phyloP scores from a whole-genome alignment of 2,113 vertebrate genomes.

The Ranitomeya variabilis region DNA sequence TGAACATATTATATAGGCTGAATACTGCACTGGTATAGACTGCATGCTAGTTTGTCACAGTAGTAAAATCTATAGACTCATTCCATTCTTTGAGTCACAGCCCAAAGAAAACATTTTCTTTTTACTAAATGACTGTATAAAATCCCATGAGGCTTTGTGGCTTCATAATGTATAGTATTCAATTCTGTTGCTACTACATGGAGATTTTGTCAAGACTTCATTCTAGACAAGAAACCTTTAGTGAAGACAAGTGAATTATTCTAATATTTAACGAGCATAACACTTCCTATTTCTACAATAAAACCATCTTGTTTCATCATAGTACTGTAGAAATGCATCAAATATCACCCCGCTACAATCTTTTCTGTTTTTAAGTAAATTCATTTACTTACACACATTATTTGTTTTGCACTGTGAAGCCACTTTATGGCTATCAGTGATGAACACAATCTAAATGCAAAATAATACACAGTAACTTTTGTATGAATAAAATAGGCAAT shows the following conservation, averaged over 20 bases:
- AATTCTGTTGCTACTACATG: slow-evolving; percentile 14
- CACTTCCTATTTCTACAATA: slow-evolving; percentile 10
- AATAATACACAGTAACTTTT: slow-evolving; percentile 22
- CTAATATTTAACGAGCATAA: slow-evolving; percentile 16
- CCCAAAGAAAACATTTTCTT: slow-evolving; percentile 51
- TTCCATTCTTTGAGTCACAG: slow-evolving; percentile 44
- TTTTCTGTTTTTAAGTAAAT: slow-evolving; percentile 13
- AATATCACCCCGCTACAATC: neutral
- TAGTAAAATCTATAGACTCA: slow-evolving; percentile 34
- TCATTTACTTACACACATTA: slow-evolving; percentile 18
- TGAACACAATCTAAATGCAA: slow-evolving; percentile 48
- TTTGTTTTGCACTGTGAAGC: slow-evolving; percentile 37
- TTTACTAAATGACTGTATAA: slow-evolving; percentile 48
- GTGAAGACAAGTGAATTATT: slow-evolving; percentile 17
- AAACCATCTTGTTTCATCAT: neutral
- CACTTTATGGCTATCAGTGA: slow-evolving; percentile 42
- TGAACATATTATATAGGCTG: slow-evolving; percentile 43
- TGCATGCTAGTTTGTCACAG: slow-evolving; percentile 42
- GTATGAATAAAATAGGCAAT: slow-evolving; percentile 7
- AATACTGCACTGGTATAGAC: slow-evolving; percentile 32
- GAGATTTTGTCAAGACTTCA: slow-evolving; percentile 13
- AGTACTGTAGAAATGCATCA: neutral
- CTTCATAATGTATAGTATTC: slow-evolving; percentile 30
- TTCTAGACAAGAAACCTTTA: slow-evolving; percentile 24
- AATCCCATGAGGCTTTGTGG: slow-evolving; percentile 22